A percentile compares a stretch with the other conserved stretches of the same genome.
Conservation (phyloP, 2,113 vertebrate species). For the Chionomys nivalis region DNA sequence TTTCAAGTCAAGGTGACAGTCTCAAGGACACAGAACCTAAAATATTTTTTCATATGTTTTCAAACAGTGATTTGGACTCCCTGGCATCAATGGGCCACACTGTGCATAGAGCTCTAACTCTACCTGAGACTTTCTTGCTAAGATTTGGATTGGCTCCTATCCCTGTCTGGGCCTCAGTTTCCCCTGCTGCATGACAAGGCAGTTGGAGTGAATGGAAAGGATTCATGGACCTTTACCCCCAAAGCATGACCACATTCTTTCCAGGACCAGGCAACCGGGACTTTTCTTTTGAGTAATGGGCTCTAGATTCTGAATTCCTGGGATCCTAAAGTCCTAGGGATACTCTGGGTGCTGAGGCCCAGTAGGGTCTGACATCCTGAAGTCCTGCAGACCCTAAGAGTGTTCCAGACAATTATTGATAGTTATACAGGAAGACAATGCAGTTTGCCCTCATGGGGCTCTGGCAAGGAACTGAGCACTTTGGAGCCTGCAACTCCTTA, state of each 20-base stretch:
- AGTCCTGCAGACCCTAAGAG: not conserved
- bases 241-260: not conserved
- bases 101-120: not conserved
- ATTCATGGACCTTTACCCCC: not conserved
- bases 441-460: too few species aligned
- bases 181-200: not conserved
- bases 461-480: not conserved
- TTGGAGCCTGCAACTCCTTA: not conserved
- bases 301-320: not conserved
- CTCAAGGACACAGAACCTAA: not conserved
- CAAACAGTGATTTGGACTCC: too few species aligned
- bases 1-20: not conserved
- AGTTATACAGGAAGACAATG: not conserved
- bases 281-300: not conserved
- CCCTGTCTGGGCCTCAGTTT: not conserved
- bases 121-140: not conserved
- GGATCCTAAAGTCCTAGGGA: not conserved
- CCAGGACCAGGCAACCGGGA: not conserved
- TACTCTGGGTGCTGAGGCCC: not conserved
- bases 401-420: not conserved
- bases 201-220: not conserved
- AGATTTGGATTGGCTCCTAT: not conserved
- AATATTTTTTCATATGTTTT: too few species aligned
- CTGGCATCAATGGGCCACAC: too few species aligned
- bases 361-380: not conserved